Evolutionary conservation across 2,797 vertebrate genomes (phyloP).

Genomic region (Tenualosa thibaudeaui): DNA sequence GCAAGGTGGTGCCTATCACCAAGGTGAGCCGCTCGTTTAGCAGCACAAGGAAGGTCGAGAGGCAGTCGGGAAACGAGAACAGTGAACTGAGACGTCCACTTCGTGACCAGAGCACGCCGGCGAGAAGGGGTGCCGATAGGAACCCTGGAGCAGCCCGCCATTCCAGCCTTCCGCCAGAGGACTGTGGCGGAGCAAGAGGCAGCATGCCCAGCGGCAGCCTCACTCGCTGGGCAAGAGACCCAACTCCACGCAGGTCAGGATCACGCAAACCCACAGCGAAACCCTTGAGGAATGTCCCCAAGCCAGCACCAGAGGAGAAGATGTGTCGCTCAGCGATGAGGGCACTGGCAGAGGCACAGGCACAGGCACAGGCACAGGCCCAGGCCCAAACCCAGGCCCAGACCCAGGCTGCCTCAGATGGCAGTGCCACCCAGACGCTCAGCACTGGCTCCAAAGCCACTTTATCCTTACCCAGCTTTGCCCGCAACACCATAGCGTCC

Average conservation of each 20-base stretch:
- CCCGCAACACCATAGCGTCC: constrained; percentile 90
- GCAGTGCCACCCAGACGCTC: constrained; percentile 61
- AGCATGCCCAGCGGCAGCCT: constrained; percentile 58
- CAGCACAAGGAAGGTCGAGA: constrained; percentile 72
- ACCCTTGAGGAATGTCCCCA: constrained; percentile 80
- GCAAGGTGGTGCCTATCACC: constrained; percentile 90
- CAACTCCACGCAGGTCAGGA: constrained; percentile 64
- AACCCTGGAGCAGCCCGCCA: constrained; percentile 71
- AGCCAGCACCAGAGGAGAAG: constrained; percentile 83
- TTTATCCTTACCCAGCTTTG: constrained; percentile 81
- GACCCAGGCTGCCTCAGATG: constrained; percentile 57
- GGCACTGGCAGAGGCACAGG: constrained; percentile 63
- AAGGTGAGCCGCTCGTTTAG: constrained; percentile 71
- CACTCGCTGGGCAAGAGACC: constrained; percentile 75
- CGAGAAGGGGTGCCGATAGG: constrained; percentile 75
- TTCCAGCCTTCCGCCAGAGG: constrained; percentile 81
- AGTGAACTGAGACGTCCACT: constrained; percentile 67
- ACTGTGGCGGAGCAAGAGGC: constrained; percentile 75
- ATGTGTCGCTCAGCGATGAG: constrained; percentile 84
- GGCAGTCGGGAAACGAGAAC: constrained; percentile 57
- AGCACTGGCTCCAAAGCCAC: constrained; percentile 60
- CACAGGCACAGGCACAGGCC: background rate
- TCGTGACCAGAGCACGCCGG: constrained; percentile 80
- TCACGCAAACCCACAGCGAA: constrained; percentile 87
- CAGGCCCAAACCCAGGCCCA: too few species aligned